phyloP scores from a whole-genome alignment of 2,113 vertebrate genomes.

The Lucifuga dentata region DNA sequence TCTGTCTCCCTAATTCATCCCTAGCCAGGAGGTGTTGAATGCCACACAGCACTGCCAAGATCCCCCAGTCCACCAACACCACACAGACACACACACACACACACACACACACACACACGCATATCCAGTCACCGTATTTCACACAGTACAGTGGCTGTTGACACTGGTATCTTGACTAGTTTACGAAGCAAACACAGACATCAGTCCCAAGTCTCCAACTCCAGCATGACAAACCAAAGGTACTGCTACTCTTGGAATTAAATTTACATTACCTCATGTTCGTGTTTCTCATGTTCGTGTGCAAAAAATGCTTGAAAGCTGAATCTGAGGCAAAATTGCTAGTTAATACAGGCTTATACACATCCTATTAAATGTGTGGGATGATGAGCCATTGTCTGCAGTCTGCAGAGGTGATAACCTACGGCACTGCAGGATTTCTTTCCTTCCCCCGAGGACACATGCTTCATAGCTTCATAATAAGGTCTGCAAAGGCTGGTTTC shows the following conservation, averaged over 20 bases:
- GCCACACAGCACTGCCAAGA: conserved; percentile 36
- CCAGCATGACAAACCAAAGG: no score
- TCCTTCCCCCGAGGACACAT: conserved; percentile 41
- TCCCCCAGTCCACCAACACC: neutral
- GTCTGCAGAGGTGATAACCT: conserved; percentile 29
- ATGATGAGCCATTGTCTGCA: conserved; percentile 43
- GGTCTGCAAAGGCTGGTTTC: conserved; percentile 14
- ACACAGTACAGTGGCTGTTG: no score
- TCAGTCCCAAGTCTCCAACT: no score
- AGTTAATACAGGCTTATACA: no score
- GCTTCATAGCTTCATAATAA: conserved; percentile 19
- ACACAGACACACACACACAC: conserved; percentile 11
- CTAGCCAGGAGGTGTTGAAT: conserved; percentile 45
- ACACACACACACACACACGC: neutral
- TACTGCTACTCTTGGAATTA: no score
- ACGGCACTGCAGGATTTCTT: conserved; percentile 13
- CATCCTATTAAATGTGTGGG: no score
- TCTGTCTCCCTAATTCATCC: conserved; percentile 7
- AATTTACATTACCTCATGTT: no score
- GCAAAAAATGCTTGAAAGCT: no score
- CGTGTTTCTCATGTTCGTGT: no score
- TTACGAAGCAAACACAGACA: neutral
- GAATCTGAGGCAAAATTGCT: no score
- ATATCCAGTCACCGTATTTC: neutral
- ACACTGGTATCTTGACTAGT: no score